Conservation (phyloP, 1,140 invertebrate species). For the Heliconius eleuchia region DNA sequence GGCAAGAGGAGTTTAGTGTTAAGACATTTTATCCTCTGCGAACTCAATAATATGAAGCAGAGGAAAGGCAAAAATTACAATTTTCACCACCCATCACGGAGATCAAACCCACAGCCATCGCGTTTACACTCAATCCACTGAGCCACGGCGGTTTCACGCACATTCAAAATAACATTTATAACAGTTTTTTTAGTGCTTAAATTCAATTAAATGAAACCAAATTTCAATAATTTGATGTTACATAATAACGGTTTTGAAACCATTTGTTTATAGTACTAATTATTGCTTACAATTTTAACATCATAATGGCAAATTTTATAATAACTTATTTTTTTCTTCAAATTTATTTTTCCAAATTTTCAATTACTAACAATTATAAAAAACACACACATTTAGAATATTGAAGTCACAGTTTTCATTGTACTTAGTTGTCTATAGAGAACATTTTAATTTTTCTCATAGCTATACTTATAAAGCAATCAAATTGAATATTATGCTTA, state of each 20-base stretch:
- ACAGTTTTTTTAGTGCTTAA: neutral
- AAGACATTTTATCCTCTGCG: too few species aligned
- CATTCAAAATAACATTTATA: neutral
- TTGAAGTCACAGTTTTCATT: slow-evolving; percentile 5
- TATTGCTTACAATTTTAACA: neutral
- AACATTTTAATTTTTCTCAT: neutral
- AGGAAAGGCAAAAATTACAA: too few species aligned
- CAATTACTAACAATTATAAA: neutral
- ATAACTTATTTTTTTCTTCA: neutral
- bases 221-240: neutral
- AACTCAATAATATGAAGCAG: too few species aligned
- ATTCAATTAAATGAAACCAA: neutral
- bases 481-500: neutral
- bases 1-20: too few species aligned
- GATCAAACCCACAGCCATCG: too few species aligned
- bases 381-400: slow-evolving; percentile 3
- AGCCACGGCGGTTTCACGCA: too few species aligned
- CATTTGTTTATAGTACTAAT: neutral
- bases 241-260: neutral
- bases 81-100: too few species aligned
- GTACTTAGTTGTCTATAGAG: slow-evolving; percentile 10
- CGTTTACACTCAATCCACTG: too few species aligned
- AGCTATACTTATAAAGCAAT: neutral
- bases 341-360: neutral
- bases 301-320: neutral